Conservation (phyloP, 1,140 invertebrate genomes). For the Holcopasites calliopsidis region DNA sequence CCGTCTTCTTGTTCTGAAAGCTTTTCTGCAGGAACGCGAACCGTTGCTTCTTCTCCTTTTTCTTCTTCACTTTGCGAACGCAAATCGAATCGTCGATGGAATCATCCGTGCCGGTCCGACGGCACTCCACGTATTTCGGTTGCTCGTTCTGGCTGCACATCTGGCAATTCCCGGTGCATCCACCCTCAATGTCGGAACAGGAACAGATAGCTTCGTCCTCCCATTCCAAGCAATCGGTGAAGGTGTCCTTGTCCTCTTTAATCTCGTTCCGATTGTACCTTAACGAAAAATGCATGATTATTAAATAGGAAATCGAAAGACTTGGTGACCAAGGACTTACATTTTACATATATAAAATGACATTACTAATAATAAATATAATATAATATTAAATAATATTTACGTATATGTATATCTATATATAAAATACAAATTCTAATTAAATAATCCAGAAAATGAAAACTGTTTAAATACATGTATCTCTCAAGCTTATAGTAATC, state of each 20-base stretch:
- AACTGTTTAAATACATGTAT: too few species aligned
- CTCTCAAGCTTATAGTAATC: too few species aligned
- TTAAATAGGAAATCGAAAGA: too few species aligned
- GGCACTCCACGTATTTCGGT: too few species aligned
- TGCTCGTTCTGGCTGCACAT: neutral
- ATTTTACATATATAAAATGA: too few species aligned
- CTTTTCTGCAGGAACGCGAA: neutral
- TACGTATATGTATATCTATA: too few species aligned
- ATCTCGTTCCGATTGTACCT: neutral
- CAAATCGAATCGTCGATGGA: neutral
- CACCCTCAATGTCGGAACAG: neutral
- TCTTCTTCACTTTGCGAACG: neutral
- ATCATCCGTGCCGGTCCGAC: neutral
- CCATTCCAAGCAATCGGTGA: conserved; percentile 24
- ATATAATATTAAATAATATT: too few species aligned
- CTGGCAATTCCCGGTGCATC: neutral
- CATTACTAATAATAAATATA: too few species aligned
- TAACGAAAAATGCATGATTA: neutral
- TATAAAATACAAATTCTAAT: too few species aligned
- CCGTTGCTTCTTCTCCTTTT: conserved; percentile 2
- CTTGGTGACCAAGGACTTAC: too few species aligned
- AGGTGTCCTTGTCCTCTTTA: conserved; percentile 14
- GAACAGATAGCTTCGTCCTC: conserved; percentile 1
- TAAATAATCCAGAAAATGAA: too few species aligned
- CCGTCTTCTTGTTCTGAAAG: neutral